phyloP scores from a whole-genome alignment of 1,140 invertebrate genomes.

The Pteromalus puparum region DNA sequence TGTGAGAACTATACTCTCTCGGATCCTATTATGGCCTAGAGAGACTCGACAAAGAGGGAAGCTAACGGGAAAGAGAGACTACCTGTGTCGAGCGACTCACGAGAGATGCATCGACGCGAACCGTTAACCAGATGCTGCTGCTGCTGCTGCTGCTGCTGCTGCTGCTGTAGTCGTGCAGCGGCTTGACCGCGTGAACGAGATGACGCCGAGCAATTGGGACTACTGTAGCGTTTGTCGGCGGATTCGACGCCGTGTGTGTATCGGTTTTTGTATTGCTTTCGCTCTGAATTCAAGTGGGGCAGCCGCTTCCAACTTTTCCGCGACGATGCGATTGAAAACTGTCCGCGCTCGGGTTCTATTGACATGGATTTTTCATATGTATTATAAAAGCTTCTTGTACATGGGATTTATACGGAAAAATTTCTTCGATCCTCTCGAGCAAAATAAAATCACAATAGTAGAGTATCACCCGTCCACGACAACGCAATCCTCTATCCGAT shows the following conservation, averaged over 20 bases:
- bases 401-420: no score
- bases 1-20: background rate
- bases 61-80: background rate
- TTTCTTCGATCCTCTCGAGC: no score
- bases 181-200: slow-evolving; percentile 2
- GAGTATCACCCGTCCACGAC: no score
- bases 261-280: background rate
- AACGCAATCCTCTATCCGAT: no score
- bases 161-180: background rate
- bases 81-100: background rate
- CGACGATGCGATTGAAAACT: no score
- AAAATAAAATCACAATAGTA: no score
- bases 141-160: background rate
- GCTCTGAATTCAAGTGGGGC: background rate
- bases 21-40: background rate
- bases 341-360: no score
- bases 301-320: background rate
- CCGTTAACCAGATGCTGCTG: background rate
- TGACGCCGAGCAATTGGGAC: background rate
- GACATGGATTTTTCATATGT: no score
- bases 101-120: background rate
- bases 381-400: no score
- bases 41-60: background rate
- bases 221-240: background rate
- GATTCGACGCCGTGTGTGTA: background rate